Percentiles rank a stretch among this genome's conserved stretches.
Conservation (phyloP, 2,113 vertebrate species). For the Brachyhypopomus gauderio region DNA sequence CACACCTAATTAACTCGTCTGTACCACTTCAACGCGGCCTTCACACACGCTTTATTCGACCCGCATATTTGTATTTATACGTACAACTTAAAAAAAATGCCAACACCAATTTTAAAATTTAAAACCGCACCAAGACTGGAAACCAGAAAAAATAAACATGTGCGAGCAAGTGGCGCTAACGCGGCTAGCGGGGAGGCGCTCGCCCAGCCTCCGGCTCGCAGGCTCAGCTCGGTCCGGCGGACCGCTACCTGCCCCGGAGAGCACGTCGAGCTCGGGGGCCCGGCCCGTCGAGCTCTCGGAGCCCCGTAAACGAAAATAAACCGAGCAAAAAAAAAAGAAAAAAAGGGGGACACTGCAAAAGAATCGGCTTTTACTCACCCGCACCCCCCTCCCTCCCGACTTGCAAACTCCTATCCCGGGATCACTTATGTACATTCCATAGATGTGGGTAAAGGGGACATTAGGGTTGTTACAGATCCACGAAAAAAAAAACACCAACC, state of each 20-base stretch:
- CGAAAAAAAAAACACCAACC: constrained; percentile 62
- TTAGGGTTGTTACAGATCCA: constrained; percentile 27
- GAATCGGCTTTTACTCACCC: constrained; percentile 49
- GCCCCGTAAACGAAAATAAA: constrained; percentile 5
- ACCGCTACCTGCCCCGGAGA: neutral
- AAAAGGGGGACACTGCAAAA: neutral
- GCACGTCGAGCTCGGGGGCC: neutral
- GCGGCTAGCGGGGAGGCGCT: neutral
- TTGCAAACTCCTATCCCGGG: constrained; percentile 54
- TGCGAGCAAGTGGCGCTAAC: neutral
- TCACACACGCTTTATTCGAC: neutral
- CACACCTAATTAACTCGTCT: neutral
- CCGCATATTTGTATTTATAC: too few species aligned
- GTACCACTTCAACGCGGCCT: neutral
- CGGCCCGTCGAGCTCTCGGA: neutral
- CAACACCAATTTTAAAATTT: too few species aligned
- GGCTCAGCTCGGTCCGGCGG: neutral
- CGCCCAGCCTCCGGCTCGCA: constrained; percentile 20
- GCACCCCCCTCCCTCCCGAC: neutral
- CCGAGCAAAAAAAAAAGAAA: constrained; percentile 31
- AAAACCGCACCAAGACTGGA: too few species aligned
- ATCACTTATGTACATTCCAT: constrained; percentile 62
- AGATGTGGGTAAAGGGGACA: constrained; percentile 41
- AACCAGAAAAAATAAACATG: neutral
- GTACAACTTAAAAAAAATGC: too few species aligned